A percentile compares a stretch with the other conserved stretches of the same genome.
Conservation (phyloP, 2,113 vertebrate genomes). For the Sander vitreus region DNA sequence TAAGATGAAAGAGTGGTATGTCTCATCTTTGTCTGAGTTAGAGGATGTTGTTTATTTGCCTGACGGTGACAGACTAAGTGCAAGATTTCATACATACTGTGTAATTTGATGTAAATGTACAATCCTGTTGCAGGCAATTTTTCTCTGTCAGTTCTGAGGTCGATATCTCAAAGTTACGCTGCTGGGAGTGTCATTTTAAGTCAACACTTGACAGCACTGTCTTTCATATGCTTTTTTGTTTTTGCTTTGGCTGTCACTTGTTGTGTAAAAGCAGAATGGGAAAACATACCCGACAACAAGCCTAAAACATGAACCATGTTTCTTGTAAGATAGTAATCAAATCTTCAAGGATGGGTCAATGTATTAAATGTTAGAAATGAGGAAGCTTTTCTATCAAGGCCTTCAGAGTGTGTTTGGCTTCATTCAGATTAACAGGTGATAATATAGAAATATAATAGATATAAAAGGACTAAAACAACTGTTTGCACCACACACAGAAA, state of each 20-base stretch:
- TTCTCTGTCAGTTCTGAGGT: conserved; percentile 28
- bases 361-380: background rate
- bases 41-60: conserved; percentile 30
- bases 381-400: background rate
- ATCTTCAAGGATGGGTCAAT: background rate
- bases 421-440: background rate
- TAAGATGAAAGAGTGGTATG: conserved; percentile 6
- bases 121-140: conserved; percentile 24
- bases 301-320: background rate
- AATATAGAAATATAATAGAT: background rate
- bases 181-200: conserved; percentile 10
- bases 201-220: conserved; percentile 8
- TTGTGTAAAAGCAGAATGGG: background rate
- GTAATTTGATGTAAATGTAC: conserved; percentile 35
- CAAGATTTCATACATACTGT: conserved; percentile 18
- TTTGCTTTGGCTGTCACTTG: background rate
- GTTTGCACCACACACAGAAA: background rate
- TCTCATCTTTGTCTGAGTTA: conserved; percentile 7
- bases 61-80: conserved; percentile 49
- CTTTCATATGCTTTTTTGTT: background rate
- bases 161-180: conserved; percentile 24
- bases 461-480: background rate
- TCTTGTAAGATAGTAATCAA: background rate
- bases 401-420: background rate
- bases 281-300: background rate